Conservation (phyloP, 2,797 vertebrate species). For the Cetoscarus ocellatus region DNA sequence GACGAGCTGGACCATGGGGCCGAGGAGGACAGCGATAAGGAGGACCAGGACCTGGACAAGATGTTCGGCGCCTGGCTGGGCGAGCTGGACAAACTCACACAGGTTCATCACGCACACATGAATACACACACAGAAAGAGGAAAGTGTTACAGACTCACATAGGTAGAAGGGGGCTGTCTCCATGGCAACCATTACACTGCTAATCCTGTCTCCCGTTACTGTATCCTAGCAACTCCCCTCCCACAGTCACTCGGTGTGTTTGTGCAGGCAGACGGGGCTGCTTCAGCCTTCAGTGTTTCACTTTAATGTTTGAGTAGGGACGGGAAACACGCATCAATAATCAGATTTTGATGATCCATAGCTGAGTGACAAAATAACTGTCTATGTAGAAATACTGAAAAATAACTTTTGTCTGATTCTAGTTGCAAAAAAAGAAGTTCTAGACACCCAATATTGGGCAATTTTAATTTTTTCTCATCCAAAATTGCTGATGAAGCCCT, state of each 20-base stretch:
- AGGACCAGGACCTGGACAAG: slow-evolving; percentile 98
- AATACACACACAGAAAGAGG: neutral
- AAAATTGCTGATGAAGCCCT: too few species aligned
- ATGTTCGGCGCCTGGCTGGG: slow-evolving; percentile 99
- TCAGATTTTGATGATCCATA: too few species aligned
- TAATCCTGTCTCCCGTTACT: slow-evolving; percentile 68
- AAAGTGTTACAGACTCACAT: slow-evolving; percentile 36
- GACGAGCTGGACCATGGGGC: slow-evolving; percentile 97
- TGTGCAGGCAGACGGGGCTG: slow-evolving; percentile 25
- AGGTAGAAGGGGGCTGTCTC: slow-evolving; percentile 66
- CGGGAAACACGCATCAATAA: too few species aligned
- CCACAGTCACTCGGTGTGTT: slow-evolving; percentile 40
- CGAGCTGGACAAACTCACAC: slow-evolving; percentile 97
- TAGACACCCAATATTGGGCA: too few species aligned
- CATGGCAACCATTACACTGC: slow-evolving; percentile 77
- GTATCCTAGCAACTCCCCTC: slow-evolving; percentile 78
- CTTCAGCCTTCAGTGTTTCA: slow-evolving; percentile 28
- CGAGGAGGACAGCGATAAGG: slow-evolving; percentile 96
- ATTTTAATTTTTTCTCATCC: too few species aligned
- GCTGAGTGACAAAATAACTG: too few species aligned
- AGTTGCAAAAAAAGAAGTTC: too few species aligned
- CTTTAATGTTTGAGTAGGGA: slow-evolving; percentile 19
- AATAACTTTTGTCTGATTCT: too few species aligned
- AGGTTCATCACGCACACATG: slow-evolving; percentile 80
- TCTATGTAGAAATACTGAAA: too few species aligned